A percentile compares a stretch with the other conserved stretches of the same genome.
Conservation (phyloP, 1,140 invertebrate species). For the Triops cancriformis region DNA sequence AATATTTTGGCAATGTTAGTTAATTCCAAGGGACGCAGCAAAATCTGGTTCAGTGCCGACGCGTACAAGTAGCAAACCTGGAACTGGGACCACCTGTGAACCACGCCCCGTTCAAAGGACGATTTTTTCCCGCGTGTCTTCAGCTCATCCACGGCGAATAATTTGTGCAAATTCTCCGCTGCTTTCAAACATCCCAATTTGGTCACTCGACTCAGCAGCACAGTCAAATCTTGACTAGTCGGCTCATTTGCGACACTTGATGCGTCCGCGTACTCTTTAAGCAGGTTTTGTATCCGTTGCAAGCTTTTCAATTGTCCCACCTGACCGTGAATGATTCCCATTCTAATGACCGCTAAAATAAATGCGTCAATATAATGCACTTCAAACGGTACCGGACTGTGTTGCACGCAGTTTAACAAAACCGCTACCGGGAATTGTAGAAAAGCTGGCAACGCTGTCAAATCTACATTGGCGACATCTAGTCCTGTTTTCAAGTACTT, state of each 20-base stretch:
- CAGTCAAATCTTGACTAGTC: background rate
- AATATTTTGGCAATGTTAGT: background rate
- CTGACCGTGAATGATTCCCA: background rate
- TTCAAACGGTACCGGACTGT: constrained; percentile 30
- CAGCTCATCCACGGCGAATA: background rate
- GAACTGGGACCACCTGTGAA: background rate
- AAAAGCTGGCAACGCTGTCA: constrained; percentile 37
- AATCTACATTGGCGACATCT: constrained; percentile 36
- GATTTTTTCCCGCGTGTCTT: background rate
- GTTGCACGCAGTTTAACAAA: constrained; percentile 34
- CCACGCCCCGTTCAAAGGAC: background rate
- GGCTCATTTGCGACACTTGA: background rate
- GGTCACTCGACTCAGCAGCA: background rate
- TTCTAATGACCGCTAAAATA: background rate
- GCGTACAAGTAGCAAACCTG: background rate
- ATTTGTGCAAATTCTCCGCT: background rate
- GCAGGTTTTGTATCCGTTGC: background rate
- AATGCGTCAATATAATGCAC: constrained; percentile 27
- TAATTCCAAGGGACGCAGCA: background rate
- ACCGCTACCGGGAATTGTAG: constrained; percentile 35
- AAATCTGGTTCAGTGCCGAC: background rate
- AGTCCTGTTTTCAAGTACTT: background rate
- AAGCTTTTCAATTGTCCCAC: background rate
- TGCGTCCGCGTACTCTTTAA: background rate
- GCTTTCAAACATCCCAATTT: background rate